These are phyloP conservation scores for Ceriagrion tenellum DNA, from an alignment of 2,888 invertebrate species.

Conservation along the genomic window DNA sequence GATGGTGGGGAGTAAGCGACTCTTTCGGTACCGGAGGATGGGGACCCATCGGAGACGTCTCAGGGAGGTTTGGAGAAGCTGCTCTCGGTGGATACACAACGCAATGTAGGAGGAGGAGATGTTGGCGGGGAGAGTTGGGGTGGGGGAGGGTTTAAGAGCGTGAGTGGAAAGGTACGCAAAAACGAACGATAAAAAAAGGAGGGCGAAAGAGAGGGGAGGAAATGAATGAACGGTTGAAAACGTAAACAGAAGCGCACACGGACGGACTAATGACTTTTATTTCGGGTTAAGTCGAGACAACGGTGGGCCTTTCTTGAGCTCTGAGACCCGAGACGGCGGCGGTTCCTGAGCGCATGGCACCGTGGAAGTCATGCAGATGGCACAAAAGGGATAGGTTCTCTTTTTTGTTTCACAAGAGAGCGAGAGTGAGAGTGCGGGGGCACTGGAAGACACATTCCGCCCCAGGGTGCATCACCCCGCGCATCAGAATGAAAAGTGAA, in stretches of 20 bases:
- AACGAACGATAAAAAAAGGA: background rate
- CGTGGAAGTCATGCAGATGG: background rate
- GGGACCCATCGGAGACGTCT: background rate
- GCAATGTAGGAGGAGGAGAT: background rate
- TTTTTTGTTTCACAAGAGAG: background rate
- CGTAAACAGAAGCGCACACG: slow-evolving; percentile 37
- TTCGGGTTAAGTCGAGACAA: slow-evolving; percentile 12
- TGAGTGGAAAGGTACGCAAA: background rate
- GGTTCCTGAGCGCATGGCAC: background rate
- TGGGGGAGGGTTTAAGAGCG: background rate
- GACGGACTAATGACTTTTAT: slow-evolving; percentile 31
- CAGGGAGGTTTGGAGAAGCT: no score
- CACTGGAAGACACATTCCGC: background rate
- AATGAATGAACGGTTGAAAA: background rate
- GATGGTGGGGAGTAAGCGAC: background rate
- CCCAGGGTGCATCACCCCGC: background rate
- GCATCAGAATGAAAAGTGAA: background rate
- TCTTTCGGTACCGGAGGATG: background rate
- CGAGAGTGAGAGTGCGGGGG: background rate
- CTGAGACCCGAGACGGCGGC: background rate
- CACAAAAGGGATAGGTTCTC: background rate
- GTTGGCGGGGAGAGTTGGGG: background rate
- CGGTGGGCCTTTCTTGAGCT: background rate
- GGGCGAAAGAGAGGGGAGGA: background rate
- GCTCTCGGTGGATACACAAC: no score